Conservation (phyloP, 2,797 vertebrate genomes). For the Meda fulgida region DNA sequence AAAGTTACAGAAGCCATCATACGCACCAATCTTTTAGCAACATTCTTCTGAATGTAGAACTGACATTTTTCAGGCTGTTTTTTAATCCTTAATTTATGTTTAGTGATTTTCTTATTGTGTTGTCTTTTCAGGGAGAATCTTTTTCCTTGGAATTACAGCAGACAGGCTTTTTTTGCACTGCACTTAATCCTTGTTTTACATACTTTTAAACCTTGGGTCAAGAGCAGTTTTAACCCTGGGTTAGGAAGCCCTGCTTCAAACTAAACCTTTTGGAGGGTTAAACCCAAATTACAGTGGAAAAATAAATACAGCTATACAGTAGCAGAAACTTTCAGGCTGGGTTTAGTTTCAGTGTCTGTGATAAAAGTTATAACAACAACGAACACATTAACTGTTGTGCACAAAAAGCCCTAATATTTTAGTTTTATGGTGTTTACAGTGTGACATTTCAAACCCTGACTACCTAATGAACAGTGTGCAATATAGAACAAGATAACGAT, state of each 20-base stretch:
- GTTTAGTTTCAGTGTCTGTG: too few relatives aligned
- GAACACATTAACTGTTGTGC: not conserved
- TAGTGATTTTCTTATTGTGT: too few relatives aligned
- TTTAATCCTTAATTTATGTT: too few relatives aligned
- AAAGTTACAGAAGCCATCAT: not conserved
- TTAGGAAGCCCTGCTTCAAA: not conserved
- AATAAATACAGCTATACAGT: not conserved
- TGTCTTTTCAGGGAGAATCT: not conserved
- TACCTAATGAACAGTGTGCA: not conserved
- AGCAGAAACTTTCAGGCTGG: too few relatives aligned
- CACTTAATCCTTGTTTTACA: not conserved
- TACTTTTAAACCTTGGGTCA: not conserved
- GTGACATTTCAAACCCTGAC: too few relatives aligned
- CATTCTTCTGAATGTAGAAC: too few relatives aligned
- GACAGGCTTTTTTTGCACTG: not conserved
- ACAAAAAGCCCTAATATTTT: not conserved
- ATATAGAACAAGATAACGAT: not conserved
- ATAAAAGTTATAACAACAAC: not conserved
- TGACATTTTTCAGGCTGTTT: too few relatives aligned
- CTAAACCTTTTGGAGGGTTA: not conserved
- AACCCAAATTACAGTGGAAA: not conserved
- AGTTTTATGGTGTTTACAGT: not conserved
- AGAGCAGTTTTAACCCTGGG: not conserved
- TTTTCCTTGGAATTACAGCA: not conserved
- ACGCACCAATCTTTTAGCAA: not conserved